Evolutionary conservation across 1,140 invertebrate genomes (phyloP).

Genomic region (Polypedilum pembai): DNA sequence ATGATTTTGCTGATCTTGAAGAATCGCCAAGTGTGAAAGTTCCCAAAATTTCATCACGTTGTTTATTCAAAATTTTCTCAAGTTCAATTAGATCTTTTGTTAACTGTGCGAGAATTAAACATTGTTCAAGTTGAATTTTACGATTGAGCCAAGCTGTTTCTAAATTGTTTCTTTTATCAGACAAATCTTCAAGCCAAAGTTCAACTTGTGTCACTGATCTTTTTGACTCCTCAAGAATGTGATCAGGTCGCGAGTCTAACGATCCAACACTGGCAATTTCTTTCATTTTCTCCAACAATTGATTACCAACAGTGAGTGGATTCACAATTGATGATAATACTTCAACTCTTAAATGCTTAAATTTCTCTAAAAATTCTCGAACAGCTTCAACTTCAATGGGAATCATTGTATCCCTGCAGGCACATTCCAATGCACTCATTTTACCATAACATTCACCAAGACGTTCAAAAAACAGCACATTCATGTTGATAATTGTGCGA

Average conservation of each 20-base stretch:
- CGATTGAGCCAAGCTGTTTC: constrained; percentile 65
- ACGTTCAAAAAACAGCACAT: constrained; percentile 64
- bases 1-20: constrained; percentile 57
- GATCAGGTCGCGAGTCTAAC: constrained; percentile 65
- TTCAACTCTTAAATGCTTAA: constrained; percentile 56
- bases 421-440: constrained; percentile 59
- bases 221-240: constrained; percentile 56
- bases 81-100: constrained; percentile 65
- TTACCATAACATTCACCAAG: constrained; percentile 60
- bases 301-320: constrained; percentile 70
- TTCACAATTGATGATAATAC: constrained; percentile 70
- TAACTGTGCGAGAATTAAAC: constrained; percentile 63
- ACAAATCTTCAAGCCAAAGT: constrained; percentile 66
- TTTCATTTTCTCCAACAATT: constrained; percentile 59
- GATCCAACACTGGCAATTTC: constrained; percentile 59
- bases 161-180: constrained; percentile 63
- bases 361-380: constrained; percentile 54
- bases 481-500: constrained; percentile 67
- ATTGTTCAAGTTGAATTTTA: constrained; percentile 66
- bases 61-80: constrained; percentile 50
- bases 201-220: constrained; percentile 62
- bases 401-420: constrained; percentile 54
- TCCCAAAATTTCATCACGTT: constrained; percentile 34
- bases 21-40: constrained; percentile 53
- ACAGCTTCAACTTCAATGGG: constrained; percentile 61